These are phyloP conservation scores for Halcyon badia DNA, from an alignment of 2,797 vertebrate genomes.

Conservation along the genomic window DNA sequence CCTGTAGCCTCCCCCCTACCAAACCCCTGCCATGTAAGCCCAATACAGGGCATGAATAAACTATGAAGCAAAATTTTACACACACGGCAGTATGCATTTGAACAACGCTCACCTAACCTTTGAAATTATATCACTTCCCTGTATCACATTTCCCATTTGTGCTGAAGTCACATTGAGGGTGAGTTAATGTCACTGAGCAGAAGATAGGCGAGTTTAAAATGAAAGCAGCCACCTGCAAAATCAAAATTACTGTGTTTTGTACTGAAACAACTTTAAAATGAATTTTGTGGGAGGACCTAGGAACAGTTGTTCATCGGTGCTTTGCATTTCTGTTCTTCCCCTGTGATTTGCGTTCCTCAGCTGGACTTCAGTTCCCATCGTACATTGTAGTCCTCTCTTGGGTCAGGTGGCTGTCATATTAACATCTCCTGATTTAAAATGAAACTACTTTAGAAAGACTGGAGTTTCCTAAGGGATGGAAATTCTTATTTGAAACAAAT, in stretches of 20 bases:
- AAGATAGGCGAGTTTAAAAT: not conserved
- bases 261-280: not conserved
- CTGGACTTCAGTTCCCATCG: slow-evolving; percentile 31
- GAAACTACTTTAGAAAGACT: not conserved
- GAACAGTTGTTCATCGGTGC: accelerated
- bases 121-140: not conserved
- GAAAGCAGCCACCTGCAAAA: not conserved
- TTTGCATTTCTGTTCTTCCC: not conserved
- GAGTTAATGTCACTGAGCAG: not conserved
- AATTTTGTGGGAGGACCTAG: not conserved
- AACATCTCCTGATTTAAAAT: not conserved
- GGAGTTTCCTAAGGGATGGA: not conserved
- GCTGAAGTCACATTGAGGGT: not conserved
- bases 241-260: not conserved
- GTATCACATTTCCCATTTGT: not conserved
- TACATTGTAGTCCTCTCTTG: not conserved
- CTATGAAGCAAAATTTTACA: not conserved
- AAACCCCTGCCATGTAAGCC: not conserved
- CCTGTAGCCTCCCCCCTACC: not conserved
- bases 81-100: accelerated
- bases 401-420: not conserved
- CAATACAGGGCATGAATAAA: not conserved
- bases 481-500: slow-evolving; percentile 7
- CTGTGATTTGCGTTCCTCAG: not conserved
- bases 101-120: not conserved